Percentiles rank a stretch among this genome's conserved stretches.
Evolutionary conservation across 92 coral and sea anemone species (phyloP).

Genomic region (Epizoanthus fatuus): DNA sequence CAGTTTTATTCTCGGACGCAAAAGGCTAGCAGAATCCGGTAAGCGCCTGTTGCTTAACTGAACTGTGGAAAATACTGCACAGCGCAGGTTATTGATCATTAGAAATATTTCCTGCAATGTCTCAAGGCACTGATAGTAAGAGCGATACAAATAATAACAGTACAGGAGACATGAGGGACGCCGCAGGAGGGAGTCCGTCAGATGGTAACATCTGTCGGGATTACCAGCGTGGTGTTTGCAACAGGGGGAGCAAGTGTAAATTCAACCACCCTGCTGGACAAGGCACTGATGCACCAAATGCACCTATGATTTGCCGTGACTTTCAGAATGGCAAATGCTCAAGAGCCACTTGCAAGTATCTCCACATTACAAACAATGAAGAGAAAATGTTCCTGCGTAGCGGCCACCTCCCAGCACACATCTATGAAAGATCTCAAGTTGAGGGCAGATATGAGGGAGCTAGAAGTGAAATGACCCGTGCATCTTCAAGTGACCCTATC

Average conservation of each 20-base stretch:
- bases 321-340: conserved; percentile 98
- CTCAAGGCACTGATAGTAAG: conserved; percentile 44
- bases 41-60: conserved; percentile 62
- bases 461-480: conserved; percentile 76
- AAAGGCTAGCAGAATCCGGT: conserved; percentile 48
- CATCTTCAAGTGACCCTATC: conserved; percentile 80
- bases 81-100: conserved; percentile 64
- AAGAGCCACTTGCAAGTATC: conserved; percentile 93
- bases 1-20: conserved; percentile 30
- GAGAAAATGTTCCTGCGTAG: conserved; percentile 93
- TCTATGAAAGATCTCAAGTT: conserved; percentile 22
- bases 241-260: conserved; percentile 97
- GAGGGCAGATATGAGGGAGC: conserved; percentile 52
- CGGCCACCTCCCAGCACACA: conserved; percentile 88
- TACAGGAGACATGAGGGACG: conserved; percentile 47
- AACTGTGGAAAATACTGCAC: conserved; percentile 55
- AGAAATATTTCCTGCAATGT: conserved; percentile 17
- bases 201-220: conserved; percentile 93
- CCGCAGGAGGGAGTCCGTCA: not conserved
- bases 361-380: conserved; percentile 89
- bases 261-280: conserved; percentile 96
- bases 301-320: conserved; percentile 99
- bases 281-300: conserved; percentile 94
- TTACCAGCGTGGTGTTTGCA: conserved; percentile 98
- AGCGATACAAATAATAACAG: conserved; percentile 83